Evolutionary conservation across 1,140 invertebrate genomes (phyloP).

Genomic region (Camponotus vicinus): DNA sequence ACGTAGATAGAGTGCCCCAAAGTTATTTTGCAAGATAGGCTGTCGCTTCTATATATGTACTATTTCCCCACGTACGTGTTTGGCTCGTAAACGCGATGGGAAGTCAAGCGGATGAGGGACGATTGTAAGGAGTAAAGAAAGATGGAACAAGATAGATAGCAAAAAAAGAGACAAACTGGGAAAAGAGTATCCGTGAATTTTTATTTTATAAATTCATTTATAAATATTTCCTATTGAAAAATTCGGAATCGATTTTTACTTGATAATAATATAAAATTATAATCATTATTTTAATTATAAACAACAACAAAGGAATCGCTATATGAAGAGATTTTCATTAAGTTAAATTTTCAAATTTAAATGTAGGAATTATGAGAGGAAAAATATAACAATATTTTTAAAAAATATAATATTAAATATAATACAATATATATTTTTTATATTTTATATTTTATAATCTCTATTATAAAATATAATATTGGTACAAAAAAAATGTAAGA

Average conservation of each 20-base stretch:
- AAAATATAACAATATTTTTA: neutral
- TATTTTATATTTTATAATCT: no score
- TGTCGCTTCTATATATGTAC: slow-evolving; percentile 62
- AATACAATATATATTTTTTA: no score
- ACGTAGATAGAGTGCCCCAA: slow-evolving; percentile 63
- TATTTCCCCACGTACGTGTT: slow-evolving; percentile 47
- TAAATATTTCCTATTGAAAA: neutral
- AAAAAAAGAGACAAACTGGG: neutral
- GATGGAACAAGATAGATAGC: slow-evolving; percentile 65
- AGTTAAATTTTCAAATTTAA: neutral
- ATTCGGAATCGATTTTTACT: neutral
- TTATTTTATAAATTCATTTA: neutral
- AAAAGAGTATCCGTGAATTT: slow-evolving; percentile 35
- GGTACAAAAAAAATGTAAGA: neutral
- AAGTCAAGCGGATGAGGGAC: slow-evolving; percentile 38
- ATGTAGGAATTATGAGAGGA: neutral
- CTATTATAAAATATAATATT: no score
- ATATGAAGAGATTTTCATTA: neutral
- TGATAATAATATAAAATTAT: neutral
- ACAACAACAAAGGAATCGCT: neutral
- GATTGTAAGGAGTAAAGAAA: slow-evolving; percentile 35
- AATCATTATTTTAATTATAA: neutral
- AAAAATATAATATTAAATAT: no score
- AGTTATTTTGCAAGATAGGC: slow-evolving; percentile 69
- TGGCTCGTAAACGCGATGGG: slow-evolving; percentile 24